phyloP scores from a whole-genome alignment of 2,797 vertebrate species.

The Alauda arvensis region DNA sequence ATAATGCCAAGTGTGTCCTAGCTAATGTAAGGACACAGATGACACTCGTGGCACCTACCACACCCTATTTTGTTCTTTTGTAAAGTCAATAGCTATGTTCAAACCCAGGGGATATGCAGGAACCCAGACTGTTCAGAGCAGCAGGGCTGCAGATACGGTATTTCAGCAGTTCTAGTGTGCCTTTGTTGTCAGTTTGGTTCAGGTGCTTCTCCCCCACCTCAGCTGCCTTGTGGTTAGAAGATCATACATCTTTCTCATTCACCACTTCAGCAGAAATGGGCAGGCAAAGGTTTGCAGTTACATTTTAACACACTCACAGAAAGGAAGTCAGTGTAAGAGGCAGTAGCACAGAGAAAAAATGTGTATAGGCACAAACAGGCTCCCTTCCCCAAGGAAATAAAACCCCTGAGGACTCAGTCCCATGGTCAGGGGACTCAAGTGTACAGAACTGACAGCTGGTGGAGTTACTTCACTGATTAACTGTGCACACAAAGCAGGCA shows the following conservation, averaged over 20 bases:
- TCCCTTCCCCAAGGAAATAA: background rate
- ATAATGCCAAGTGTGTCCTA: background rate
- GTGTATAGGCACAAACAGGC: rapidly evolving
- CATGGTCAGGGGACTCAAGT: background rate
- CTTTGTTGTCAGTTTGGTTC: background rate
- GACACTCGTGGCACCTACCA: background rate
- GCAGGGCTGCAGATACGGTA: conserved; percentile 60
- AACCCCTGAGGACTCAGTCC: background rate
- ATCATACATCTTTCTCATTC: background rate
- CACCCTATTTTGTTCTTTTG: background rate
- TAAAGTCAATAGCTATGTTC: conserved; percentile 65
- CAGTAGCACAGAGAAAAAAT: rapidly evolving
- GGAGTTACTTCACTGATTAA: too few relatives aligned
- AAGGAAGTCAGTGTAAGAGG: background rate
- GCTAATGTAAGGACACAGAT: background rate
- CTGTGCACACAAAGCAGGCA: background rate
- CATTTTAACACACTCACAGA: background rate
- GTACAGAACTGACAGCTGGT: background rate
- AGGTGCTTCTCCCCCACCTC: background rate
- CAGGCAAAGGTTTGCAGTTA: background rate
- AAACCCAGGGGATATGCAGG: conserved; percentile 67
- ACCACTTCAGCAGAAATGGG: background rate
- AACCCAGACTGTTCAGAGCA: conserved; percentile 67
- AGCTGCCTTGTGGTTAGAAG: background rate
- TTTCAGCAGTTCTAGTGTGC: background rate